phyloP scores from a whole-genome alignment of 2,113 vertebrate species.

The Phocoena phocoena region DNA sequence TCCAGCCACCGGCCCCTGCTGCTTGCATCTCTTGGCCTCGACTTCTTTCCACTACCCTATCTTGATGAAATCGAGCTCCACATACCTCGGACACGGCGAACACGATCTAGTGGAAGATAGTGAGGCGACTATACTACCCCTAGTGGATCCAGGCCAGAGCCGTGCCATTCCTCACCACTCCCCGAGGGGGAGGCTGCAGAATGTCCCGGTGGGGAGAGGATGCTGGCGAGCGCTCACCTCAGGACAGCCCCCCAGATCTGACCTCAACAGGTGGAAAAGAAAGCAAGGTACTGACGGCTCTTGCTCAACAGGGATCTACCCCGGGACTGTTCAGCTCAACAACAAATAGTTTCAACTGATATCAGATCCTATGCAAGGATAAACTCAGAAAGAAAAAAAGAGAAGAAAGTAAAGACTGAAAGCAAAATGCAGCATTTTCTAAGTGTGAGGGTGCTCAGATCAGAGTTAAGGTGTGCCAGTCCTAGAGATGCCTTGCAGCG shows the following conservation, averaged over 20 bases:
- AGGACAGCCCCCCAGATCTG: neutral
- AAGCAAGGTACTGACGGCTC: fast-evolving
- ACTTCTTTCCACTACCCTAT: neutral
- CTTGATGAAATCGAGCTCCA: neutral
- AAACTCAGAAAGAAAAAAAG: neutral
- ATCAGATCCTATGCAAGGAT: neutral
- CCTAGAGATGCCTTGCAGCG: fast-evolving
- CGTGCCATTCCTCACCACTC: neutral
- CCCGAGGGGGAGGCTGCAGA: neutral
- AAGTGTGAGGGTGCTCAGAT: neutral
- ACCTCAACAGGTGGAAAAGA: neutral
- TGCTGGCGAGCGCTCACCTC: neutral
- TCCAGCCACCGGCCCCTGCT: neutral
- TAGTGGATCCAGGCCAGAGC: neutral
- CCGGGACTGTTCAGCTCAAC: neutral
- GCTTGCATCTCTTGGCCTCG: neutral
- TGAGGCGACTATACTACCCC: neutral
- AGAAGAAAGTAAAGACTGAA: neutral
- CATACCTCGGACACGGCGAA: neutral
- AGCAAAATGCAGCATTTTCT: neutral
- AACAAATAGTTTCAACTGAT: neutral
- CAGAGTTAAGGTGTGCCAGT: fast-evolving
- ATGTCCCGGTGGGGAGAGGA: fast-evolving
- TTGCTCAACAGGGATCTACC: neutral
- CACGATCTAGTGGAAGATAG: neutral